Percentiles rank a stretch among this genome's conserved stretches.
These are phyloP conservation scores for Drosophila bipectinata DNA, from an alignment of 1,140 invertebrate species.

Conservation along the genomic window DNA sequence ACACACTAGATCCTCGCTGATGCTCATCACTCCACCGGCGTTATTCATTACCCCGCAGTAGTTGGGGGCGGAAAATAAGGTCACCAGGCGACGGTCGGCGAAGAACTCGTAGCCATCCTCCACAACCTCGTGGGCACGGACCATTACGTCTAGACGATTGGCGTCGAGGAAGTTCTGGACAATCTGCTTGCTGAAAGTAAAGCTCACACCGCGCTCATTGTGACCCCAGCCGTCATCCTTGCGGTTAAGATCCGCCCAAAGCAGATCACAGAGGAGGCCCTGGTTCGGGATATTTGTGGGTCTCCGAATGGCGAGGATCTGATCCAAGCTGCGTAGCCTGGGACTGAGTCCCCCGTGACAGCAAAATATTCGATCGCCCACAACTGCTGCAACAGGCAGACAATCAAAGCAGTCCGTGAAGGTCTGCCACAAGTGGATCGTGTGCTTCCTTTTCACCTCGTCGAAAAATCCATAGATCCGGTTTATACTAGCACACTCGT, in stretches of 20 bases:
- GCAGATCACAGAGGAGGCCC: constrained; percentile 91
- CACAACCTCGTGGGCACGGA: constrained; percentile 94
- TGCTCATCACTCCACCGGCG: constrained; percentile 98
- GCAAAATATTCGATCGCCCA: constrained; percentile 93
- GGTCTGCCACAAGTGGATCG: constrained; percentile 93
- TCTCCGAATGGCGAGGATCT: constrained; percentile 93
- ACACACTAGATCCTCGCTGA: constrained; percentile 14
- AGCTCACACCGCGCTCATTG: constrained; percentile 93
- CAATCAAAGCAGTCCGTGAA: constrained; percentile 87
- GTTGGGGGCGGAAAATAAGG: constrained; percentile 93
- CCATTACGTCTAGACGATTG: constrained; percentile 93
- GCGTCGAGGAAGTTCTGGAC: constrained; percentile 91
- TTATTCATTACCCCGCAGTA: constrained; percentile 95
- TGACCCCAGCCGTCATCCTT: constrained; percentile 91
- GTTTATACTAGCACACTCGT: constrained; percentile 48
- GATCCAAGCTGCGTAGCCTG: constrained; percentile 94
- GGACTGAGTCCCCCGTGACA: constrained; percentile 92
- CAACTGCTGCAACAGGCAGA: constrained; percentile 92
- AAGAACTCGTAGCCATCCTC: constrained; percentile 95
- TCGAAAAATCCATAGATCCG: constrained; percentile 85
- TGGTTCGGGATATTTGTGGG: constrained; percentile 95
- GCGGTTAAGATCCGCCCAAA: constrained; percentile 95
- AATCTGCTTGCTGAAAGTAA: constrained; percentile 91
- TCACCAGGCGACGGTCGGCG: constrained; percentile 89
- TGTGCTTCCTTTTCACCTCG: constrained; percentile 88